phyloP scores from a whole-genome alignment of 2,113 vertebrate species.

The Calypte anna region DNA sequence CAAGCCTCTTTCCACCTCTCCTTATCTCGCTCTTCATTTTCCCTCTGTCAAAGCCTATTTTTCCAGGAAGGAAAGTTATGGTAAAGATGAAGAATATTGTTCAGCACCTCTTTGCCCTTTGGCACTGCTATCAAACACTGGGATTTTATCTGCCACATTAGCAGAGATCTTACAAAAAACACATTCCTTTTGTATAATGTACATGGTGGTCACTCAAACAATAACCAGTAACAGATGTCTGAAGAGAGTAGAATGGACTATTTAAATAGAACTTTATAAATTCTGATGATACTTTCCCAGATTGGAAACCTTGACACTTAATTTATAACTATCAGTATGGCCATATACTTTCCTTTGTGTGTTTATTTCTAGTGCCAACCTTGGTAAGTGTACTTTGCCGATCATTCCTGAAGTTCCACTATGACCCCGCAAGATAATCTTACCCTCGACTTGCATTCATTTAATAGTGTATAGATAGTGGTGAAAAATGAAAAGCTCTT shows the following conservation, averaged over 20 bases:
- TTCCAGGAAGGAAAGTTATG: conserved; percentile 66
- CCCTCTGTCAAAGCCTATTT: conserved; percentile 72
- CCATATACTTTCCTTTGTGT: background rate
- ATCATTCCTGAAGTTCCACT: conserved; percentile 39
- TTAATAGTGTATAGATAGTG: conserved; percentile 32
- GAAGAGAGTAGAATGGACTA: conserved; percentile 67
- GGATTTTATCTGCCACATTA: conserved; percentile 41
- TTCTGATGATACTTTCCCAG: conserved; percentile 60
- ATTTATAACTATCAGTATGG: conserved; percentile 57
- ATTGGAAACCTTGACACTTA: conserved; percentile 54
- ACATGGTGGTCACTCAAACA: conserved; percentile 83
- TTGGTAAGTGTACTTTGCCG: background rate
- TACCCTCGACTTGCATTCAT: conserved; percentile 48
- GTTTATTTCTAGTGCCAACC: conserved; percentile 34
- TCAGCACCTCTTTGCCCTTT: conserved; percentile 69
- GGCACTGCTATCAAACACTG: conserved; percentile 47
- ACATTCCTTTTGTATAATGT: conserved; percentile 66
- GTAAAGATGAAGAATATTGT: conserved; percentile 55
- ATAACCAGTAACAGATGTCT: conserved; percentile 84
- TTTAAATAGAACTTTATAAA: conserved; percentile 61
- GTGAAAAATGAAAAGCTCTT: conserved; percentile 26
- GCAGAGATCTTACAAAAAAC: conserved; percentile 50
- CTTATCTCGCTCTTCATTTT: conserved; percentile 80
- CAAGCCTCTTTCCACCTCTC: conserved; percentile 79
- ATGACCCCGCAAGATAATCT: conserved; percentile 58